Evolutionary conservation across 2,888 invertebrate genomes (phyloP), one percentile per base, ranked within the genome.

Genomic region (Peribatodes rhomboidaria): DNA sequence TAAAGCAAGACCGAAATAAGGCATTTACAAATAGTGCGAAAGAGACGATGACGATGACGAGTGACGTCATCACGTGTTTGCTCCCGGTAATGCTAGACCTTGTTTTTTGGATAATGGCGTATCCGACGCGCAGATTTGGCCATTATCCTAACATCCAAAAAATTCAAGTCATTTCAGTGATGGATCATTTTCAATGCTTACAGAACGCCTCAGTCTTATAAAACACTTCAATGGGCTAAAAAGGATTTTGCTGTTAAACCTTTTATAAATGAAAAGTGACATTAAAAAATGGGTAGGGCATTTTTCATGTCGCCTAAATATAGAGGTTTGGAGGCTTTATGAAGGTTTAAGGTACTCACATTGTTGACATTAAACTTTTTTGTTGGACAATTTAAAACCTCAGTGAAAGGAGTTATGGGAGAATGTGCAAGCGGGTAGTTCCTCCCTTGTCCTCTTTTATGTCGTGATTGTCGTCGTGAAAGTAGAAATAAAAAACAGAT

Each of bases 221-320:
- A 55, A 55, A 44, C 20, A 16, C 44, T 33, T 55, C 3, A 44
- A 55, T 20, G 33, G 55, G 20, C 39, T 53, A 35, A 55, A 55
- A 55, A 55, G 44, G 44, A 33, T 55, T 55, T 44, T 13, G 18
- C n/a, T 33, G 44, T 55, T 35, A n/a, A n/a, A 55, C 55, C n/a
- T 33, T 46, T 54, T 41, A 54, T 27, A 39, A 42, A 42, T 42
- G 54, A 39, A 54, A 54, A 54, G 42, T 27, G 53, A 53, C 53
- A 39, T 27, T 27, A 22, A 39, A 35, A 10, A 53, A 39, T 39
- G n/a, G 39, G 4, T 54, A 13, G 16, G 9, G n/a, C 22, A 54
- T 54, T 54, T 42, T 42, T 54, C 16, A 31, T 42, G 41, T 41
- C 31, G n/a, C 22, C 0, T 11, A 52, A 11, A 33, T 6, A 4